These are phyloP conservation scores for Limenitis camilla DNA, from an alignment of 2,888 invertebrate species.

Conservation along the genomic window DNA sequence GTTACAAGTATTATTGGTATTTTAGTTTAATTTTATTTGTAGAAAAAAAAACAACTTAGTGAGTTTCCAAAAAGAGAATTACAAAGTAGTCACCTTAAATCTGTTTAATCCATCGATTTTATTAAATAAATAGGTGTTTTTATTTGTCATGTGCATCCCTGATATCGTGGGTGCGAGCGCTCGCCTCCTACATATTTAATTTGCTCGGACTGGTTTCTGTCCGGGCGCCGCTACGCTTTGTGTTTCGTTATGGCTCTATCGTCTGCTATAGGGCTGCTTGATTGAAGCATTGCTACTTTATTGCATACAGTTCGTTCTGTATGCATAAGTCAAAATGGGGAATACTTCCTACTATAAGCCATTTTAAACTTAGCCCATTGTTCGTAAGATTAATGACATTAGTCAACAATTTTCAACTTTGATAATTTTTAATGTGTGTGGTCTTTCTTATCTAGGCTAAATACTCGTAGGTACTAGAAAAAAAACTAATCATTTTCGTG, in stretches of 20 bases:
- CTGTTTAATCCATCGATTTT: not conserved
- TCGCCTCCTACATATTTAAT: slow-evolving; percentile 74
- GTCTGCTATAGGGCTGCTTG: slow-evolving; percentile 35
- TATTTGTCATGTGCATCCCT: slow-evolving; percentile 38
- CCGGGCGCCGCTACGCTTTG: slow-evolving; percentile 59
- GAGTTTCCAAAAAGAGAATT: too few species aligned
- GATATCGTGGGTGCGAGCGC: slow-evolving; percentile 53
- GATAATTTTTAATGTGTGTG: too few species aligned
- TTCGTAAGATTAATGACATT: too few species aligned
- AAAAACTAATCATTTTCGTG: too few species aligned
- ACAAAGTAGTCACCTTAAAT: not conserved
- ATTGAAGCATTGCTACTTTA: slow-evolving; percentile 45
- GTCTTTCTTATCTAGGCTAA: too few species aligned
- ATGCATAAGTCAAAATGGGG: slow-evolving; percentile 9
- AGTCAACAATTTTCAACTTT: too few species aligned
- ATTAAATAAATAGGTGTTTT: slow-evolving; percentile 5
- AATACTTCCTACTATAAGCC: not conserved
- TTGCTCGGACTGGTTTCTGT: slow-evolving; percentile 71
- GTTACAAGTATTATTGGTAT: too few species aligned
- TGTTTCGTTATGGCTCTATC: slow-evolving; percentile 71
- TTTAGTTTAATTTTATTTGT: too few species aligned
- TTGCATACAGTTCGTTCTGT: slow-evolving; percentile 34
- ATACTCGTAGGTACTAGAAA: too few species aligned
- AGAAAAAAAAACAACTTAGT: too few species aligned
- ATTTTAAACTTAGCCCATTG: not conserved